Percentiles rank a stretch among this genome's conserved stretches.
phyloP scores from a whole-genome alignment of 1,140 invertebrate genomes.

The Brachionus manjavacas region DNA sequence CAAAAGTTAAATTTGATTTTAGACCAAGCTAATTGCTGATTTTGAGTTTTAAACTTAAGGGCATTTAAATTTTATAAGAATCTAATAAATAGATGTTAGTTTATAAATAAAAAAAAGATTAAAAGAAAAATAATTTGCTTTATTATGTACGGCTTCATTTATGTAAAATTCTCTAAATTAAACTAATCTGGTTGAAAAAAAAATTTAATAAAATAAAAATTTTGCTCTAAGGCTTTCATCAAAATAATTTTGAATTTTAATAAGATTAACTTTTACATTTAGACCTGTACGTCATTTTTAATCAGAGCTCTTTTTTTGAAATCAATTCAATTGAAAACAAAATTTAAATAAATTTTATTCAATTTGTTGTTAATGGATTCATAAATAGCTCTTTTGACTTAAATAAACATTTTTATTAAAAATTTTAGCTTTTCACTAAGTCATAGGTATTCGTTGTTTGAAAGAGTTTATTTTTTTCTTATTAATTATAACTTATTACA shows the following conservation, averaged over 20 bases:
- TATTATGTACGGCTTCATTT: neutral
- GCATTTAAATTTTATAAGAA: no score
- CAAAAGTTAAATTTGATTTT: neutral
- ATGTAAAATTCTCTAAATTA: no score
- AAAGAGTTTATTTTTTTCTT: no score
- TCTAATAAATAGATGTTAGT: no score
- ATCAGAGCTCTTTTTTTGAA: no score
- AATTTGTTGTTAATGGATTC: neutral
- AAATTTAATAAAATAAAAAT: neutral
- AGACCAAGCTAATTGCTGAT: neutral
- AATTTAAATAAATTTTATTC: neutral
- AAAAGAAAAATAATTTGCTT: neutral
- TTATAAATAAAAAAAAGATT: no score
- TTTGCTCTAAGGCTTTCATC: neutral
- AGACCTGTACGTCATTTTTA: neutral
- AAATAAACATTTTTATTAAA: no score
- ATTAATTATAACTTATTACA: no score
- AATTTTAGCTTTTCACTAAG: no score
- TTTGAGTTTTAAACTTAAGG: neutral
- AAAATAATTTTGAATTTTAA: neutral
- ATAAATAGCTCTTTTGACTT: neutral
- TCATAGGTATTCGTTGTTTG: no score
- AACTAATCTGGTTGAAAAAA: neutral
- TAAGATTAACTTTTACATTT: neutral
- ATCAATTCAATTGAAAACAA: no score